Conservation (phyloP, 2,113 vertebrate genomes). For the Chaetops frenatus region DNA sequence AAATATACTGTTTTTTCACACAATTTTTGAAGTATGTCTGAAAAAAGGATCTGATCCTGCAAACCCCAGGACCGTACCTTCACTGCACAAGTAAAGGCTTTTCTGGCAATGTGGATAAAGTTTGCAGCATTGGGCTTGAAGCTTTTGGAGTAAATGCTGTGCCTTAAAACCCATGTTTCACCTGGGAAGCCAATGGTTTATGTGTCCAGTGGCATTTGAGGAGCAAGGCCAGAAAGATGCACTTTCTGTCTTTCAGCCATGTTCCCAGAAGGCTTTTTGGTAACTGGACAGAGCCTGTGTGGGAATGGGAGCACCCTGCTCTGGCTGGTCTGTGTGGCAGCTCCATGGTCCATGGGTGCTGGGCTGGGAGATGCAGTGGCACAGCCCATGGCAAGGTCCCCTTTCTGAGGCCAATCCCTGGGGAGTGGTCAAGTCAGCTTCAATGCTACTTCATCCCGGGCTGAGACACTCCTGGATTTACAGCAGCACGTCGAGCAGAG, state of each 20-base stretch:
- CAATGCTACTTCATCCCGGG: background rate
- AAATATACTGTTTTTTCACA: background rate
- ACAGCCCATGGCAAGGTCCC: accelerated
- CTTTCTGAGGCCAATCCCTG: background rate
- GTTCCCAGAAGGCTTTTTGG: background rate
- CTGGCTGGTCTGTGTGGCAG: background rate
- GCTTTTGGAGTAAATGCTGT: background rate
- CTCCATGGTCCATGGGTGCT: background rate
- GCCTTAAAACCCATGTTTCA: background rate
- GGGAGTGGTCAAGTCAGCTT: background rate
- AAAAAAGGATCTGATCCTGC: background rate
- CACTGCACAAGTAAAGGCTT: background rate
- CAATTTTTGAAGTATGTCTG: background rate
- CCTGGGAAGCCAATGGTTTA: background rate
- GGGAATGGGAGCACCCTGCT: background rate
- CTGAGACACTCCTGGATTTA: background rate
- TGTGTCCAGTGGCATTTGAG: background rate
- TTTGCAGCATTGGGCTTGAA: background rate
- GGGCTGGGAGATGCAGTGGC: background rate
- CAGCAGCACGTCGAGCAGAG: accelerated
- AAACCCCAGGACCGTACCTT: accelerated
- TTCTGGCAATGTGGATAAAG: background rate
- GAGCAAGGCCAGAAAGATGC: background rate
- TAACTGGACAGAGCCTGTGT: background rate
- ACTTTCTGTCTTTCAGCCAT: background rate